Evolutionary conservation across 2,113 vertebrate species (phyloP), one percentile per base, ranked within the genome.

Genomic region (Archilochus colubris): DNA sequence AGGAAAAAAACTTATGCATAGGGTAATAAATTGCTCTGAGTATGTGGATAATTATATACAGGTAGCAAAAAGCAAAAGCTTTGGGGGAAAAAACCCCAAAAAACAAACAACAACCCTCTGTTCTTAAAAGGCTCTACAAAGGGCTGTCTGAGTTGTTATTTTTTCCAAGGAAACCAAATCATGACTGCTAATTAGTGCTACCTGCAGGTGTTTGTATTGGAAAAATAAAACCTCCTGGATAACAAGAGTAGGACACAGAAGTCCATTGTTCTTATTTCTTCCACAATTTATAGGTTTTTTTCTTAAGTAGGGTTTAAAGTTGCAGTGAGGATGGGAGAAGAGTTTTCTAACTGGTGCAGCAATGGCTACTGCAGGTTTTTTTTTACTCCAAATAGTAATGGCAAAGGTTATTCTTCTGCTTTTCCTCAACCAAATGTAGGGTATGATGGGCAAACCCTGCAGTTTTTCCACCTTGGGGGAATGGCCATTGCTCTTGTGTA

Each of bases 131-230:
- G 18, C n/a, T 54, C 81, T 53, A 63, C 54, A 86, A 91, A 86
- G 57, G 83, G 36, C 43, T 67, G 14, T 23, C 66, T 2, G 12
- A 82, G 28, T 43, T 70, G 15, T 20, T 73, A 10, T 50, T 91
- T 94, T 84, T 79, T 82, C 82, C 53, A 77, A 68, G 86, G 88
- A 95, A 86, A 83, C 10, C 27, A 86, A 74, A 55, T 50, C 30
- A 27, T 8, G 2, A 5, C 28, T 77, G 25, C 7, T 67, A 89
- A 75, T 75, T 59, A 86, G 38, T 57, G 61, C 23, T 83, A 14
- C 67, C 85, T 2, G 7, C 30, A n/a, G 73, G 21, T 40, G 48
- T 59, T 72, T 33, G 19, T 64, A 91, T 75, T 17, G 33, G 18
- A 15, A 69, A 74, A 93, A 1, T 28, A 79, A 40, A 40, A 40